Conservation (phyloP, 1,140 invertebrate genomes). For the Paracyclopina nana region DNA sequence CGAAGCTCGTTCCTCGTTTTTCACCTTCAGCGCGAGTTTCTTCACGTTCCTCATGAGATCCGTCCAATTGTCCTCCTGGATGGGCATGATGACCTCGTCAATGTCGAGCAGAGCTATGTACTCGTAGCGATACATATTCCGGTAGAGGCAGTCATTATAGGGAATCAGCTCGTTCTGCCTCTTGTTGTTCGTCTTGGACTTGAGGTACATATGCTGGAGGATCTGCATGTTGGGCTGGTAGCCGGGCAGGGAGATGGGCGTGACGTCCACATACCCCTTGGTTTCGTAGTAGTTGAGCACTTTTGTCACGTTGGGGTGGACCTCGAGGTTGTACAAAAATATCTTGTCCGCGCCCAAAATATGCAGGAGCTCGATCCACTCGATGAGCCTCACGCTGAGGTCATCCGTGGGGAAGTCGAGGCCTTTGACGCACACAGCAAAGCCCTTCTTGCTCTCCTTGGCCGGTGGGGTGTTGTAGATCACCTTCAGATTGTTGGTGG, state of each 20-base stretch:
- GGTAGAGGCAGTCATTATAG: slow-evolving; percentile 89
- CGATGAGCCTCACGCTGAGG: slow-evolving; percentile 64
- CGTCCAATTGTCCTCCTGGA: slow-evolving; percentile 50
- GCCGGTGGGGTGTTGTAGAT: slow-evolving; percentile 47
- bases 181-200: slow-evolving; percentile 59
- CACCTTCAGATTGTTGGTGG: slow-evolving; percentile 66
- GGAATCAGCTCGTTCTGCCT: slow-evolving; percentile 85
- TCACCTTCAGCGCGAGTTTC: slow-evolving; percentile 41
- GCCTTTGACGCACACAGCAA: slow-evolving; percentile 85
- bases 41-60: slow-evolving; percentile 51
- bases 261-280: slow-evolving; percentile 53
- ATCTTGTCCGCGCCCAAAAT: slow-evolving; percentile 76
- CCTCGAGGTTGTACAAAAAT: slow-evolving; percentile 72
- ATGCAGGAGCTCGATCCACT: slow-evolving; percentile 76
- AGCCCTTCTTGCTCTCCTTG: slow-evolving; percentile 42
- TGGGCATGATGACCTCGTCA: slow-evolving; percentile 85
- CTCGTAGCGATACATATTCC: slow-evolving; percentile 70
- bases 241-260: slow-evolving; percentile 66
- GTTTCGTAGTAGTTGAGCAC: slow-evolving; percentile 58
- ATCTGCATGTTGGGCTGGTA: slow-evolving; percentile 71
- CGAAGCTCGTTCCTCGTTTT: slow-evolving; percentile 52
- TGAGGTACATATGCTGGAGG: slow-evolving; percentile 67
- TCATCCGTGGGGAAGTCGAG: slow-evolving; percentile 80
- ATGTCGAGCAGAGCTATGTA: slow-evolving; percentile 77
- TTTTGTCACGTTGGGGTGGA: slow-evolving; percentile 75